phyloP scores from a whole-genome alignment of 2,797 vertebrate species.

The Percopsis omiscomaycus region DNA sequence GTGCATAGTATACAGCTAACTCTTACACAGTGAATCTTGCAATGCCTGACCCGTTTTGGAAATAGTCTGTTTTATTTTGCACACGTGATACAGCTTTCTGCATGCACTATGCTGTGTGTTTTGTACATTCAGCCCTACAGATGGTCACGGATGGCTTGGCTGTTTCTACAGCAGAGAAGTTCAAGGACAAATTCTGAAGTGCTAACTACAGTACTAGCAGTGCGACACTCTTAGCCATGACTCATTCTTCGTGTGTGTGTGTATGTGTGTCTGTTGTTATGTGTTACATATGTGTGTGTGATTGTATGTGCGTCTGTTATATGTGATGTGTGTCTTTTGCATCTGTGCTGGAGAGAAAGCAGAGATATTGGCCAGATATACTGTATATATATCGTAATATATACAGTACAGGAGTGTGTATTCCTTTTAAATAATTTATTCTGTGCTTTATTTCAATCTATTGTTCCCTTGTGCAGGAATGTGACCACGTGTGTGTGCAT shows the following conservation, averaged over 20 bases:
- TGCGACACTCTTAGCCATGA: constrained; percentile 1
- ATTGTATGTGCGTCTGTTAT: background rate
- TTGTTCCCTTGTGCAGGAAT: too few species aligned
- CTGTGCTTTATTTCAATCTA: too few species aligned
- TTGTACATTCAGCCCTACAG: constrained; percentile 26
- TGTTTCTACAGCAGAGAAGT: constrained; percentile 39
- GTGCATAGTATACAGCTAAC: background rate
- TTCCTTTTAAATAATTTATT: too few species aligned
- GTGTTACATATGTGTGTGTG: constrained; percentile 6
- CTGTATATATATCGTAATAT: background rate
- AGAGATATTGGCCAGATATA: background rate
- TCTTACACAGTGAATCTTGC: constrained; percentile 3
- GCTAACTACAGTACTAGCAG: constrained; percentile 5
- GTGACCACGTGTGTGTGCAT: background rate
- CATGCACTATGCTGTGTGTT: constrained; percentile 16
- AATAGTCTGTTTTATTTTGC: constrained; percentile 24
- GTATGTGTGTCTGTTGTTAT: background rate
- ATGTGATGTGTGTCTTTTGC: too few species aligned
- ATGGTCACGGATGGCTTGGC: constrained; percentile 40
- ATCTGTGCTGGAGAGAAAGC: background rate
- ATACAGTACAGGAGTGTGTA: background rate
- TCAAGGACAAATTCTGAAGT: constrained; percentile 55
- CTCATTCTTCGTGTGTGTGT: constrained; percentile 24
- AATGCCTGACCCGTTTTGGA: constrained; percentile 34
- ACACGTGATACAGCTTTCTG: constrained; percentile 7